Percentiles rank a stretch among this genome's conserved stretches.
Evolutionary conservation across 2,888 invertebrate species (phyloP).

Genomic region (Apoda limacodes): DNA sequence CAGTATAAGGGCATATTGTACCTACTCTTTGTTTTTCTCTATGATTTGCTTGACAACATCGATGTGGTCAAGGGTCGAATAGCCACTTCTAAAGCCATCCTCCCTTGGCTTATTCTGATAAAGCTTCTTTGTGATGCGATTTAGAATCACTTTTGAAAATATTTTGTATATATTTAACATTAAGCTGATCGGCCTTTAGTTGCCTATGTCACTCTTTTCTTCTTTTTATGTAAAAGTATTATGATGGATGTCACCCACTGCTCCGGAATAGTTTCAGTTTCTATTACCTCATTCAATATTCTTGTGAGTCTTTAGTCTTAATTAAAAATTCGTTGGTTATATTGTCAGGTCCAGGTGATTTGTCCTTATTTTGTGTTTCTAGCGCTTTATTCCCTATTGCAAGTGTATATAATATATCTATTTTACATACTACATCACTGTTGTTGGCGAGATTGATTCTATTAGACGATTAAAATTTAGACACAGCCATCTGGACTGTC

Average conservation of each 20-base stretch:
- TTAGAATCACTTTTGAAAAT: no score
- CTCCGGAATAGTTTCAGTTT: no score
- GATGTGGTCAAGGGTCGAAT: no score
- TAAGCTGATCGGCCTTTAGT: no score
- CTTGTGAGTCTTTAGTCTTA: conserved; percentile 2
- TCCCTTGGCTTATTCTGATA: conserved; percentile 10
- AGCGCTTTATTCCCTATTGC: conserved; percentile 6
- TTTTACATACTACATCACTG: no score
- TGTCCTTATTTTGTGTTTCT: conserved; percentile 9
- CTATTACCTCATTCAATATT: conserved; percentile 10
- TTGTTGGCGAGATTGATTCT: no score
- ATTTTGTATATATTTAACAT: no score
- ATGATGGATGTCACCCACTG: conserved; percentile 10
- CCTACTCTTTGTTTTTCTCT: conserved; percentile 10
- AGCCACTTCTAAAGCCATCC: conserved; percentile 9
- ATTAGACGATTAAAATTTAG: no score
- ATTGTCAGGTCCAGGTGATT: no score
- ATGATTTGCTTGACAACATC: conserved; percentile 11
- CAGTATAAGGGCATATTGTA: conserved; percentile 10
- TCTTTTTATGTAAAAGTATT: conserved; percentile 9
- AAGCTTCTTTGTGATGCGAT: no score
- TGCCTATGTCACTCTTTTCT: conserved; percentile 3
- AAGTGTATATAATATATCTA: no score
- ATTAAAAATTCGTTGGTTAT: conserved; percentile 5
- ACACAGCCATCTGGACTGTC: conserved; percentile 37